Conservation (phyloP, 2,888 invertebrate species). For the Cataglyphis altisquamis region DNA sequence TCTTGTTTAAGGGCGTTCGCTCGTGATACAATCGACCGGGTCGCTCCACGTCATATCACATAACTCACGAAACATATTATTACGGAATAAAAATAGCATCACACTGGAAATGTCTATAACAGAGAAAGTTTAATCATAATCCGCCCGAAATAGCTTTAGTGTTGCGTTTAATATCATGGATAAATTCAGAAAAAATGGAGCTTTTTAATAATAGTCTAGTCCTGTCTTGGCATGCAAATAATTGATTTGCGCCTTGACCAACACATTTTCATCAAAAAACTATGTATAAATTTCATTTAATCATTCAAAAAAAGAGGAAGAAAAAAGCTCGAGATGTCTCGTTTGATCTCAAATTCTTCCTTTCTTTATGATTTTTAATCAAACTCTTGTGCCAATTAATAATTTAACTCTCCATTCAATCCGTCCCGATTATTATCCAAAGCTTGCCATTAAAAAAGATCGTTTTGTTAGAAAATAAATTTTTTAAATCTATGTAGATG, state of each 20-base stretch:
- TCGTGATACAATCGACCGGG: not conserved
- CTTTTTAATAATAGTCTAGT: not conserved
- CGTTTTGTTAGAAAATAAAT: not conserved
- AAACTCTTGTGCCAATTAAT: not conserved
- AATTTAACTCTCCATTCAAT: not conserved
- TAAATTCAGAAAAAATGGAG: not conserved
- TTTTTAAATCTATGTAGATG: not conserved
- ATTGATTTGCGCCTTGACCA: not conserved
- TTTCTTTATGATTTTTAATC: not conserved
- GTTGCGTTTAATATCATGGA: not conserved
- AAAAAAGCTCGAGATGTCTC: not conserved
- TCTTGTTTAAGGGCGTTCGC: not conserved
- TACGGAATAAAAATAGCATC: not conserved
- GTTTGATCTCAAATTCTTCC: not conserved
- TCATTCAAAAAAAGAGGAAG: not conserved
- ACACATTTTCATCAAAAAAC: not conserved
- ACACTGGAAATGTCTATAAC: not conserved
- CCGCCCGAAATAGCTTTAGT: not conserved
- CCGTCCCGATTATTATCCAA: not conserved
- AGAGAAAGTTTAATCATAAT: conserved; percentile 7
- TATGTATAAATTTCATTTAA: not conserved
- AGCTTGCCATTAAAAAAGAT: not conserved
- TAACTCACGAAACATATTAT: conserved; percentile 1
- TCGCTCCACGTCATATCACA: not conserved
- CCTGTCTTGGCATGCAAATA: not conserved